Evolutionary conservation across 2,797 vertebrate species (phyloP), one percentile per base, ranked within the genome.

Genomic region (Choloepus didactylus): DNA sequence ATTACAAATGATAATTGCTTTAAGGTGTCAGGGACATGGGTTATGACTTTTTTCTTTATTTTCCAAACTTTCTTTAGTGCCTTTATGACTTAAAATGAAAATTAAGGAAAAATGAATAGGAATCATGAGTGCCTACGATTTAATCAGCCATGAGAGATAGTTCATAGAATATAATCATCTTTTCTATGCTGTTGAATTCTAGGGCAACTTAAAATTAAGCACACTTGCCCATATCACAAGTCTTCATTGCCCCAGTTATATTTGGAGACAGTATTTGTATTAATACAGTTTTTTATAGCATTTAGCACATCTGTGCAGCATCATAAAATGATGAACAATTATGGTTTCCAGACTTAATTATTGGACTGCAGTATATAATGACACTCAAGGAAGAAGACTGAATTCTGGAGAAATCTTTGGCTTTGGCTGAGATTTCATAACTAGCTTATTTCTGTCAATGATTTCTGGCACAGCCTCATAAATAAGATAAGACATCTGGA

Each of bases 21-120:
- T 87, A 76, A 81, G 62, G 27, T 69, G 56, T 29, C 72, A 84
- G 44, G 62, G 9, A 73, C 76, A 19, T 89, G 19, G 21, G 16
- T 46, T 59, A 77, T 70, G 46, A 76, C 35, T 35, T 86, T 93
- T 93, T 76, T 77, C 49, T 67, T 79, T 82, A 89, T 82, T 96
- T 97, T 60, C 15, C 25, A 54, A 92, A 84, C 31, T 79, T 73
- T 80, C 14, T 92, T 92, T 46, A 60, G 27, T 60, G 18, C 29
- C 54, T 91, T 81, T 49, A 6, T 88, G 76, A 70, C 29, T 85
- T 88, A n/a, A 88, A 64, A 64, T n/a, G 31, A 79, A 91, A 56
- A 56, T 60, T 60, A 59, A 85, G 27, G 59, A 46, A 60, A 92
- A 85, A 60, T 35, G 15, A 44, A 92, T 35, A 23, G 16, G 41